These are phyloP conservation scores for Megalops atlanticus DNA, from an alignment of 2,113 vertebrate genomes.

Conservation along the genomic window DNA sequence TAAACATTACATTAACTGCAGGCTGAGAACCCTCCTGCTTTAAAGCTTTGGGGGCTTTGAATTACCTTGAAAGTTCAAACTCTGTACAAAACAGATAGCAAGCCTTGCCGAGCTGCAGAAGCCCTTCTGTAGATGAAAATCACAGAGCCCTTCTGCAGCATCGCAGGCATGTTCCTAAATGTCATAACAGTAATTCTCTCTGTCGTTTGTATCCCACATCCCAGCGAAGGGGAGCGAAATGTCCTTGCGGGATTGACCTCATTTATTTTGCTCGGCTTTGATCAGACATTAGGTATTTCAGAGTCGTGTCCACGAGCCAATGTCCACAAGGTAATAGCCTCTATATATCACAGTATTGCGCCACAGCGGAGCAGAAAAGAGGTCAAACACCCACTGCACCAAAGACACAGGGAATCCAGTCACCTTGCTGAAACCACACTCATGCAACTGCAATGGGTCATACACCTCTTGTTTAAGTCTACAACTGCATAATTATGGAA, in stretches of 20 bases:
- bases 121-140: too few relatives aligned
- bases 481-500: too few relatives aligned
- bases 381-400: neutral
- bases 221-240: neutral
- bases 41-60: neutral
- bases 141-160: neutral
- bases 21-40: neutral
- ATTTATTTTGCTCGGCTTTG: neutral
- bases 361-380: neutral
- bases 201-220: slow-evolving; percentile 6
- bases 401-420: neutral
- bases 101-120: too few relatives aligned
- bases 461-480: neutral
- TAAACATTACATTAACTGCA: neutral
- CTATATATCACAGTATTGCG: neutral
- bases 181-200: neutral
- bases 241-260: neutral
- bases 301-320: neutral
- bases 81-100: neutral
- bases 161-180: neutral
- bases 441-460: neutral
- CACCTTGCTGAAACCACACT: neutral
- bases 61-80: neutral
- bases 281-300: slow-evolving; percentile 8
- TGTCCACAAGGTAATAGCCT: neutral